Evolutionary conservation across 2,888 invertebrate species (phyloP).

Genomic region (Leistus spinibarbis): DNA sequence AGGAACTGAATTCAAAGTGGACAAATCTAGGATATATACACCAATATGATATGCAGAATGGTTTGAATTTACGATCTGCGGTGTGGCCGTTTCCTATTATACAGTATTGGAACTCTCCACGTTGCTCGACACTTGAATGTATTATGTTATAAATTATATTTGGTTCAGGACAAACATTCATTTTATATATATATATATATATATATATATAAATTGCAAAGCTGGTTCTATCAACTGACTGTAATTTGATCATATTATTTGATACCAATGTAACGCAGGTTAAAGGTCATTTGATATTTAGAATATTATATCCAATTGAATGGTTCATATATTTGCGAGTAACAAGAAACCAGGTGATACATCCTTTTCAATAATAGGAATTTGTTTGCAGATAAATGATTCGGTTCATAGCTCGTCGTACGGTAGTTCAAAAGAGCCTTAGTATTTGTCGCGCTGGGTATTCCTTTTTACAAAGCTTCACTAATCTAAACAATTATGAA

Average conservation of each 20-base stretch:
- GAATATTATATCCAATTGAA: not conserved
- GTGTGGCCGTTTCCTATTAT: not conserved
- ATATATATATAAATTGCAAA: too few species aligned
- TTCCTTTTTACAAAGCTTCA: too few species aligned
- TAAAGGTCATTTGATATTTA: not conserved
- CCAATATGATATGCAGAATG: not conserved
- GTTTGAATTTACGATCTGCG: not conserved
- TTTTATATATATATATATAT: too few species aligned
- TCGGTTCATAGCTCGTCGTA: too few species aligned
- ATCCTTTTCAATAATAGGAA: too few species aligned
- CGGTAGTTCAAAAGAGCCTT: too few species aligned
- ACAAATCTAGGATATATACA: not conserved
- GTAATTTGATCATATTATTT: not conserved
- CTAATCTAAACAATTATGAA: too few species aligned
- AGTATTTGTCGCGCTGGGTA: too few species aligned
- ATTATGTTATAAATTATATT: not conserved
- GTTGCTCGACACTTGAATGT: not conserved
- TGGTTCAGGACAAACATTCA: not conserved
- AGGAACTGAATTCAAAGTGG: not conserved
- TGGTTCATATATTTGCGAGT: not conserved
- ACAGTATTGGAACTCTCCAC: not conserved
- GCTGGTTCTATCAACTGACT: too few species aligned
- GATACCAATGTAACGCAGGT: not conserved
- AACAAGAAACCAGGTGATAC: too few species aligned
- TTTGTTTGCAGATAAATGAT: too few species aligned